Conservation (phyloP, 2,797 vertebrate species). For the Muraenolepis orangiensis region DNA sequence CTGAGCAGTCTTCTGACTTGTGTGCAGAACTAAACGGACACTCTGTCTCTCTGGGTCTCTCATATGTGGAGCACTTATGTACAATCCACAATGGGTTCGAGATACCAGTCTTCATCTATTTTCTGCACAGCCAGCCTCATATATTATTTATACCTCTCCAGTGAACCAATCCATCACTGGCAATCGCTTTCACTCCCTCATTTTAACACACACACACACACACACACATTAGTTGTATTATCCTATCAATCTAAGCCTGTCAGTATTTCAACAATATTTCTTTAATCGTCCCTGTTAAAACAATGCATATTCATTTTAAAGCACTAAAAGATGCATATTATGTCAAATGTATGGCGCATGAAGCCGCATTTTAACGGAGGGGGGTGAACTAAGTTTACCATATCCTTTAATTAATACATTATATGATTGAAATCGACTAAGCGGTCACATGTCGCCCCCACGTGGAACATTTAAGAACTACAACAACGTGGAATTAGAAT, state of each 20-base stretch:
- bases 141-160: slow-evolving; percentile 1
- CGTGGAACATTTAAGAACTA: not conserved
- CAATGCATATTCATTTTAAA: not conserved
- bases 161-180: not conserved
- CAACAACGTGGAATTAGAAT: not conserved
- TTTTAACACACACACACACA: slow-evolving; percentile 10
- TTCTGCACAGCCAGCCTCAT: not conserved
- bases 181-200: not conserved
- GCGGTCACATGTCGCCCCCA: not conserved
- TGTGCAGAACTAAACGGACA: not conserved
- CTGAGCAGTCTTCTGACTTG: not conserved
- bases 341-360: not conserved
- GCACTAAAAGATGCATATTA: not conserved
- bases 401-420: not conserved
- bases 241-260: not conserved
- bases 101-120: not conserved
- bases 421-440: not conserved
- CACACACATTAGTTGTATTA: slow-evolving; percentile 1
- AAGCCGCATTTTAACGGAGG: not conserved
- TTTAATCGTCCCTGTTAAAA: not conserved
- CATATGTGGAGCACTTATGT: not conserved
- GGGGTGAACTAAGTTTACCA: not conserved
- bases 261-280: not conserved
- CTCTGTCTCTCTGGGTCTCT: slow-evolving; percentile 6
- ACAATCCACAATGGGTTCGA: not conserved